phyloP scores from a whole-genome alignment of 2,888 invertebrate species.

The Merodon equestris region DNA sequence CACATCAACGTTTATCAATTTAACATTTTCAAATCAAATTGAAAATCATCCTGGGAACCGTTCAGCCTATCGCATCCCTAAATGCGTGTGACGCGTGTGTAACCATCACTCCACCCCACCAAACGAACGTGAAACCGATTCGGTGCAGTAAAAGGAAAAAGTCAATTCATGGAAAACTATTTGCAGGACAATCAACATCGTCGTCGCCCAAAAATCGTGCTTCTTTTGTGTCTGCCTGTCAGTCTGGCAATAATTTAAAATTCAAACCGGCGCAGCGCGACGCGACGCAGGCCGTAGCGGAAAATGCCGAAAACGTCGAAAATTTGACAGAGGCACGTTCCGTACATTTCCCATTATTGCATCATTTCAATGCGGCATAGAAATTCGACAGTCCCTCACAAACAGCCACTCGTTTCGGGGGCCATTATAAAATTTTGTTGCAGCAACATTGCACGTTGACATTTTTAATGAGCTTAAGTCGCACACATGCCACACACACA shows the following conservation, averaged over 20 bases:
- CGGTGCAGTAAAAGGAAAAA: not conserved
- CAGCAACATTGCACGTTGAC: slow-evolving; percentile 68
- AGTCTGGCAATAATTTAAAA: slow-evolving; percentile 66
- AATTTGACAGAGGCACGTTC: slow-evolving; percentile 67
- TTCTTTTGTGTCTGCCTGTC: slow-evolving; percentile 41
- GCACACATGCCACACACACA: slow-evolving; percentile 17
- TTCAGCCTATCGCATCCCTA: slow-evolving; percentile 2
- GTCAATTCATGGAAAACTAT: slow-evolving; percentile 48
- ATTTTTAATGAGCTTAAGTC: slow-evolving; percentile 68
- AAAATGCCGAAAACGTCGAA: slow-evolving; percentile 58
- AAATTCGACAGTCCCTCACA: slow-evolving; percentile 55
- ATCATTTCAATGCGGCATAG: slow-evolving; percentile 62
- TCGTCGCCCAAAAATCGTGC: slow-evolving; percentile 2
- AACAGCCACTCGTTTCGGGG: slow-evolving; percentile 59
- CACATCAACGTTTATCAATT: slow-evolving; percentile 41
- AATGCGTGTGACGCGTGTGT: slow-evolving; percentile 40
- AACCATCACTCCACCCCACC: slow-evolving; percentile 43
- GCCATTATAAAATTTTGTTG: slow-evolving; percentile 69
- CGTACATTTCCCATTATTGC: slow-evolving; percentile 65
- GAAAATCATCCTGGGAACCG: slow-evolving; percentile 52
- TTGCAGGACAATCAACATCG: slow-evolving; percentile 26
- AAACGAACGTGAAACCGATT: slow-evolving; percentile 32
- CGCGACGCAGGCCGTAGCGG: slow-evolving; percentile 22
- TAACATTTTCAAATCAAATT: slow-evolving; percentile 55
- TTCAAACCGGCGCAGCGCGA: slow-evolving; percentile 39